Percentiles rank a stretch among this genome's conserved stretches.
These are phyloP conservation scores for Lasioglossum lativentre DNA, from an alignment of 2,888 invertebrate species.

Conservation along the genomic window DNA sequence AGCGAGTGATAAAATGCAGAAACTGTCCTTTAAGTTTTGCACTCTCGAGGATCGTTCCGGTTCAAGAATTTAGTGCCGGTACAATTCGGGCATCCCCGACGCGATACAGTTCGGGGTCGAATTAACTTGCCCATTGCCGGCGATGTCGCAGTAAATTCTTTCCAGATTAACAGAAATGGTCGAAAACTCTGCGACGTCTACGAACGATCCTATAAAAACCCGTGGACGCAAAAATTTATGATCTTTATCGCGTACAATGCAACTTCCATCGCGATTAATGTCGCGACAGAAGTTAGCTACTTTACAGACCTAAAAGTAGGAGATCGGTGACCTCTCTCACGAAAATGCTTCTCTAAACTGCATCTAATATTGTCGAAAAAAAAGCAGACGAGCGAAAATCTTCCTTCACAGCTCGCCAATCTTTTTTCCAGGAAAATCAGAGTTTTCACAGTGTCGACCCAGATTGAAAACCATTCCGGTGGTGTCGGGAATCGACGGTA, in stretches of 20 bases:
- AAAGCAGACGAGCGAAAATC: not conserved
- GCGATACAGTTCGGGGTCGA: not conserved
- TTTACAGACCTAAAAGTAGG: too few species aligned
- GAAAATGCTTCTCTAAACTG: too few species aligned
- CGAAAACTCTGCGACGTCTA: not conserved
- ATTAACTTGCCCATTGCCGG: not conserved
- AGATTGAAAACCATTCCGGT: not conserved
- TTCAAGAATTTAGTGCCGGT: slow-evolving; percentile 19
- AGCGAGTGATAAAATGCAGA: not conserved
- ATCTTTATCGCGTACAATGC: not conserved
- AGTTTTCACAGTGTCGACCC: not conserved
- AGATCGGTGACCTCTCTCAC: too few species aligned
- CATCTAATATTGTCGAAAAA: too few species aligned
- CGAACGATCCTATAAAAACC: not conserved
- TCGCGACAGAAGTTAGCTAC: too few species aligned
- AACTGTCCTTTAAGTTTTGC: slow-evolving; percentile 7
- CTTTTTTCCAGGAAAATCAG: not conserved
- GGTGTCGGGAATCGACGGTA: slow-evolving; percentile 7
- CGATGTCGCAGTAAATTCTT: not conserved
- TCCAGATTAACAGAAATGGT: not conserved
- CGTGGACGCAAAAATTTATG: not conserved
- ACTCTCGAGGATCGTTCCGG: not conserved
- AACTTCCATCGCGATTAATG: not conserved
- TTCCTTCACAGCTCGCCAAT: not conserved
- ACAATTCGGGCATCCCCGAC: slow-evolving; percentile 2